phyloP scores from a whole-genome alignment of 1,140 invertebrate species.

The Drosophila repletoides region DNA sequence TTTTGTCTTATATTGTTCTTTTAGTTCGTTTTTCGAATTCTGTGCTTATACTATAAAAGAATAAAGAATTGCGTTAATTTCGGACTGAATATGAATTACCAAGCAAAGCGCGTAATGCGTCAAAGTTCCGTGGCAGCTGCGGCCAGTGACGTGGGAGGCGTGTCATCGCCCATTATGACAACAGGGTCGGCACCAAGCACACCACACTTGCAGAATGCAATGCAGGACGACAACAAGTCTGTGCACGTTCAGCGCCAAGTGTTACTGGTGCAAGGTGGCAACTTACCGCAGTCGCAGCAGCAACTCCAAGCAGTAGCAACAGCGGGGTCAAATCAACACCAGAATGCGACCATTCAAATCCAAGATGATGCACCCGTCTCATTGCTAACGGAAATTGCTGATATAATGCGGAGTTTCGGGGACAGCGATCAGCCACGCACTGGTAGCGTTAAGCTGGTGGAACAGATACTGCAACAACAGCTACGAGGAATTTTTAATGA shows the following conservation, averaged over 20 bases:
- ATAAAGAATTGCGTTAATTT: too few relatives aligned
- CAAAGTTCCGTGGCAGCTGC: constrained; percentile 62
- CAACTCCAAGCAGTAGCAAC: constrained; percentile 8
- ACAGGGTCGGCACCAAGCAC: constrained; percentile 49
- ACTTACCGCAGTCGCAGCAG: constrained; percentile 37
- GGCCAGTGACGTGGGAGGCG: constrained; percentile 27
- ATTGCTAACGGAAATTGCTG: constrained; percentile 74
- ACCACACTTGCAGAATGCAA: constrained; percentile 49
- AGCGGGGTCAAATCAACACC: not conserved
- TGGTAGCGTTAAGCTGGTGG: constrained; percentile 73
- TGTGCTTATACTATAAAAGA: not conserved
- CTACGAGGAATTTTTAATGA: constrained; percentile 78
- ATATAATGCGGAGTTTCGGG: constrained; percentile 81
- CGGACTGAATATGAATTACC: constrained; percentile 53
- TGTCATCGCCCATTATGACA: constrained; percentile 49
- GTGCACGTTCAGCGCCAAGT: constrained; percentile 66
- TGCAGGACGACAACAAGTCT: constrained; percentile 60
- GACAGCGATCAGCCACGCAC: constrained; percentile 72
- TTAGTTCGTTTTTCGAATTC: not conserved
- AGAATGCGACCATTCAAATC: constrained; percentile 26
- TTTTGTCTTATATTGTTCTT: not conserved
- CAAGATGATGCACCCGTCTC: constrained; percentile 65
- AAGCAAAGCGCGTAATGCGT: constrained; percentile 60
- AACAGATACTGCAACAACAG: constrained; percentile 81
- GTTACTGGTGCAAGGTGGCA: constrained; percentile 52